Percentiles rank a stretch among this genome's conserved stretches.
These are phyloP conservation scores for Oostethus manadensis DNA, from an alignment of 2,113 vertebrate species.

Conservation along the genomic window DNA sequence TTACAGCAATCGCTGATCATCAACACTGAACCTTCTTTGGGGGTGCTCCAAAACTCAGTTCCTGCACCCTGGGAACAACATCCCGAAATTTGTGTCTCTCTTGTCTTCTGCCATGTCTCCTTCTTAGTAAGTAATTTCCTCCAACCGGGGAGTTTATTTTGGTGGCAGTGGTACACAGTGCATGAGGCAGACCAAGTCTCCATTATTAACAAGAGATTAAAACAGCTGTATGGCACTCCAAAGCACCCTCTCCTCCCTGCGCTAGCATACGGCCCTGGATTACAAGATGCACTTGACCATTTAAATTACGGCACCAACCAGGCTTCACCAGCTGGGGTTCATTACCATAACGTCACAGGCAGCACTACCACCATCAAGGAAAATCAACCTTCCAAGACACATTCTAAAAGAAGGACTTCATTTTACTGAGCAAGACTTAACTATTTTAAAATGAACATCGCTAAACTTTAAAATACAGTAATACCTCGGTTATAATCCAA, in stretches of 20 bases:
- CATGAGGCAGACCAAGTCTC: conserved; percentile 79
- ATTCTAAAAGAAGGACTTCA: background rate
- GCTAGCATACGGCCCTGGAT: conserved; percentile 90
- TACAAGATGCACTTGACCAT: conserved; percentile 97
- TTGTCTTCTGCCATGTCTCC: conserved; percentile 51
- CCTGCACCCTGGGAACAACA: conserved; percentile 39
- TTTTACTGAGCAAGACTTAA: background rate
- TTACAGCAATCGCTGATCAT: conserved; percentile 61
- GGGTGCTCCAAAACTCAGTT: conserved; percentile 51
- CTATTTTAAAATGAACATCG: background rate
- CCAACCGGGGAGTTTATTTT: conserved; percentile 67
- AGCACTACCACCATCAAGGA: conserved; percentile 42
- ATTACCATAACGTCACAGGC: conserved; percentile 72
- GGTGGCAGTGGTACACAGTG: conserved; percentile 60
- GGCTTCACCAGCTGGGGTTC: conserved; percentile 92
- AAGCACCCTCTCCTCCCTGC: conserved; percentile 82
- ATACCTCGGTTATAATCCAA: too few species aligned
- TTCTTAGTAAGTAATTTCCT: conserved; percentile 61
- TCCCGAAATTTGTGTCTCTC: conserved; percentile 56
- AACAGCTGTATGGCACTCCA: conserved; percentile 94
- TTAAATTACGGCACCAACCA: conserved; percentile 92
- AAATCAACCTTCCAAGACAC: conserved; percentile 34
- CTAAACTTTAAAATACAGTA: background rate
- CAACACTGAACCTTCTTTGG: conserved; percentile 47
- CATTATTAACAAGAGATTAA: conserved; percentile 96